Evolutionary conservation across 2,797 vertebrate genomes (phyloP).

Genomic region (Rhinogobio ventralis): DNA sequence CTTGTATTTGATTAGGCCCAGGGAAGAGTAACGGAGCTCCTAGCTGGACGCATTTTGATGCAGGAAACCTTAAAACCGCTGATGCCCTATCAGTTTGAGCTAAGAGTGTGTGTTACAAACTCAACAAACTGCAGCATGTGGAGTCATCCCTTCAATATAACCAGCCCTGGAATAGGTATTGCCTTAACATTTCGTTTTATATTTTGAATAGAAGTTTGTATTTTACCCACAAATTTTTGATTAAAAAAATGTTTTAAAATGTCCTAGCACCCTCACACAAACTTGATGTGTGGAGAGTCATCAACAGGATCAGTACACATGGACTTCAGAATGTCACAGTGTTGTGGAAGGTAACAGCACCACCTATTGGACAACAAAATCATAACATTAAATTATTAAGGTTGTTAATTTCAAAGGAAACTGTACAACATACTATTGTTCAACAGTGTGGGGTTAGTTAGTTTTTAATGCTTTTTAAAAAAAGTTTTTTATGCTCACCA

Average conservation of each 20-base stretch:
- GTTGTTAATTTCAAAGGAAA: background rate
- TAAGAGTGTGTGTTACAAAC: constrained; percentile 71
- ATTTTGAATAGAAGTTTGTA: background rate
- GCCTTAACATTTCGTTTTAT: background rate
- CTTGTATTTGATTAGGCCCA: constrained; percentile 46
- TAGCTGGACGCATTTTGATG: constrained; percentile 43
- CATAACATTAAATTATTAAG: background rate
- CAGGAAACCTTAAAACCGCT: constrained; percentile 74
- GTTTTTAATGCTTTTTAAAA: no score
- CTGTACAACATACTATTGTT: background rate
- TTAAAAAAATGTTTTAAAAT: constrained; percentile 26
- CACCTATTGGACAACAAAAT: background rate
- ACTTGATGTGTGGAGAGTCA: constrained; percentile 79
- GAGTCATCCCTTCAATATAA: constrained; percentile 74
- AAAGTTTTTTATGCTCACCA: background rate
- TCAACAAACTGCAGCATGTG: constrained; percentile 83
- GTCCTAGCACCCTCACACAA: constrained; percentile 74
- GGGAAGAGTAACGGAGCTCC: constrained; percentile 48
- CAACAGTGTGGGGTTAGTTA: background rate
- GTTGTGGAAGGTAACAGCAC: constrained; percentile 82
- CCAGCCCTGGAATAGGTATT: constrained; percentile 82
- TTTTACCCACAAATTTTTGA: background rate
- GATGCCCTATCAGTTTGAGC: constrained; percentile 81
- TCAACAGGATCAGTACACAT: constrained; percentile 46
- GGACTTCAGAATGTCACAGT: constrained; percentile 73